These are phyloP conservation scores for Stegana nigrithorax DNA, from an alignment of 2,888 invertebrate genomes.

Conservation along the genomic window DNA sequence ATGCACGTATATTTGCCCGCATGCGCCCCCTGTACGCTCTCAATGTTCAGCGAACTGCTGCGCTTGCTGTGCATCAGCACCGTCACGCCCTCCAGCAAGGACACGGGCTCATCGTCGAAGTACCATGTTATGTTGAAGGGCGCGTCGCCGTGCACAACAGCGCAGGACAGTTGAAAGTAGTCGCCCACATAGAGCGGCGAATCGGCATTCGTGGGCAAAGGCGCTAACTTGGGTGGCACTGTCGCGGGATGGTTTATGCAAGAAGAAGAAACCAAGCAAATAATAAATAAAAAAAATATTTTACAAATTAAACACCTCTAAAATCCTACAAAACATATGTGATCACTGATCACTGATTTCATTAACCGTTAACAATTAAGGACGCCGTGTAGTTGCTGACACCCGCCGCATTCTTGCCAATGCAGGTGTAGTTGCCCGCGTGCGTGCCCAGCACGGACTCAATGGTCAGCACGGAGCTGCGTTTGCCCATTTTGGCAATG, in stretches of 20 bases:
- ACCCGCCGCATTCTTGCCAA: slow-evolving; percentile 74
- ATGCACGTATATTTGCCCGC: slow-evolving; percentile 82
- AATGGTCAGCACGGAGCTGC: slow-evolving; percentile 73
- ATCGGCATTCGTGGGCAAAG: slow-evolving; percentile 73
- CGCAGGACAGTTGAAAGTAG: slow-evolving; percentile 75
- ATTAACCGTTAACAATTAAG: slow-evolving; percentile 77
- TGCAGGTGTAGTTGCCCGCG: slow-evolving; percentile 80
- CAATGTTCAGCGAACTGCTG: slow-evolving; percentile 74
- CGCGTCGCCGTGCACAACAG: slow-evolving; percentile 81
- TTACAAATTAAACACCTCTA: neutral
- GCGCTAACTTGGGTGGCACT: slow-evolving; percentile 76
- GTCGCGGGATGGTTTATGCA: slow-evolving; percentile 35
- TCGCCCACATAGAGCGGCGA: slow-evolving; percentile 74
- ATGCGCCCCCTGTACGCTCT: slow-evolving; percentile 74
- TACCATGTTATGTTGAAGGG: slow-evolving; percentile 84
- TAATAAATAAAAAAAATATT: slow-evolving; percentile 11
- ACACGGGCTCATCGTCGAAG: slow-evolving; percentile 71
- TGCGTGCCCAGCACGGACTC: slow-evolving; percentile 74
- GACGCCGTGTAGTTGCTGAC: slow-evolving; percentile 75
- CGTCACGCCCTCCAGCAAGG: slow-evolving; percentile 52
- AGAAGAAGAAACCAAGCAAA: slow-evolving; percentile 25
- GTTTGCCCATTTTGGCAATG: slow-evolving; percentile 69
- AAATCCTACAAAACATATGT: neutral
- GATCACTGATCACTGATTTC: slow-evolving; percentile 13
- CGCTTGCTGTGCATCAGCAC: slow-evolving; percentile 71